Conservation (phyloP, 2,888 invertebrate genomes). For the Sthenelais limicola region DNA sequence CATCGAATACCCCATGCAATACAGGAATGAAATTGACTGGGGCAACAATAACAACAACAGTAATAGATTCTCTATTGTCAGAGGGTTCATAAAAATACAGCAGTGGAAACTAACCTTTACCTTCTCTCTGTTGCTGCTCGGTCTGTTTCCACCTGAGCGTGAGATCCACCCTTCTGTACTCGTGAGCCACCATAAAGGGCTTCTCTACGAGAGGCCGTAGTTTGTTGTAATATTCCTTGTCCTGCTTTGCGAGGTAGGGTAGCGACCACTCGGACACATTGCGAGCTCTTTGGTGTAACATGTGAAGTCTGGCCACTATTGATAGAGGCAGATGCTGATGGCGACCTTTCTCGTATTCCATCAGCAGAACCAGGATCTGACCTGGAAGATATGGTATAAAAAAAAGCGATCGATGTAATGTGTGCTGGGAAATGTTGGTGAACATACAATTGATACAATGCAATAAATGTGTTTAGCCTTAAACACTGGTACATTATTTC, state of each 20-base stretch:
- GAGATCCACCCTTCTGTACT: slow-evolving; percentile 30
- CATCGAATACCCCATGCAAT: too few species aligned
- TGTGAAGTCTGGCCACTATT: slow-evolving; percentile 31
- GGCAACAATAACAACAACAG: too few species aligned
- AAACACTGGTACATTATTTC: too few species aligned
- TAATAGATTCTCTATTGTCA: too few species aligned
- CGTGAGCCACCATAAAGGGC: slow-evolving; percentile 23
- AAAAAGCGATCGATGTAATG: too few species aligned
- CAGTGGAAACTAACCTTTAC: slow-evolving; percentile 3
- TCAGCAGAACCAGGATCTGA: slow-evolving; percentile 30
- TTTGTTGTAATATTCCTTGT: slow-evolving; percentile 30
- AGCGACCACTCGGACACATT: slow-evolving; percentile 31
- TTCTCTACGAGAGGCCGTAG: slow-evolving; percentile 33
- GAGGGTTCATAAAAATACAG: too few species aligned
- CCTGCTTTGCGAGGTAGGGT: slow-evolving; percentile 33
- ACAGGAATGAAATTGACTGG: too few species aligned
- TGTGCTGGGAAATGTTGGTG: too few species aligned
- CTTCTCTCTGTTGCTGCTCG: slow-evolving; percentile 17
- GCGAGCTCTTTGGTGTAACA: slow-evolving; percentile 22
- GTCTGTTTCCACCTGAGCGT: slow-evolving; percentile 34
- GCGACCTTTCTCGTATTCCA: slow-evolving; percentile 27
- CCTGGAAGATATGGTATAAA: too few species aligned
- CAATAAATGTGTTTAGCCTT: too few species aligned
- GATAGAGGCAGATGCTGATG: slow-evolving; percentile 30
- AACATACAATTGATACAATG: too few species aligned